Evolutionary conservation across 2,113 vertebrate genomes (phyloP).

Genomic region (Peromyscus californicus): DNA sequence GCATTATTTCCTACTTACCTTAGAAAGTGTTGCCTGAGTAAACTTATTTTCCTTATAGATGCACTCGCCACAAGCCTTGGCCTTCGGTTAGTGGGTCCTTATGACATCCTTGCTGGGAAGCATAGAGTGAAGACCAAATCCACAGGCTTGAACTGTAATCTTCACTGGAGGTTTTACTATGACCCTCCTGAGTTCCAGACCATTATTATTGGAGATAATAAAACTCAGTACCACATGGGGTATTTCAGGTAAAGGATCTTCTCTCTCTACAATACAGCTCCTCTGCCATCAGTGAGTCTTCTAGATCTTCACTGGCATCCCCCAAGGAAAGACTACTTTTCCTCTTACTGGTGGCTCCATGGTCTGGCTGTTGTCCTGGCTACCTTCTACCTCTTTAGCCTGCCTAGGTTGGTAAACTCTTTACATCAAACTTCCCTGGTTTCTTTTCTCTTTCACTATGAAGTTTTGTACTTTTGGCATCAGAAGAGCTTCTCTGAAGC

Average conservation of each 20-base stretch:
- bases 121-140: constrained; percentile 89
- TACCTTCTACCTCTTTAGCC: background rate
- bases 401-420: background rate
- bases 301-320: background rate
- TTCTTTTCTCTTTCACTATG: background rate
- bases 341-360: accelerated
- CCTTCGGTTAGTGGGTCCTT: constrained; percentile 95
- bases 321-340: background rate
- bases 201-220: constrained; percentile 90
- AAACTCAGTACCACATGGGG: constrained; percentile 95
- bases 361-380: background rate
- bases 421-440: background rate
- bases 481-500: constrained; percentile 12
- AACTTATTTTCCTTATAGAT: constrained; percentile 86
- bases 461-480: background rate
- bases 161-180: constrained; percentile 98
- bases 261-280: background rate
- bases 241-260: constrained; percentile 94
- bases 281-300: background rate
- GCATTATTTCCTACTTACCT: constrained; percentile 8
- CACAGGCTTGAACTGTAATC: constrained; percentile 90
- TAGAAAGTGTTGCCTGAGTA: constrained; percentile 45
- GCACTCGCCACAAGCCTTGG: constrained; percentile 91
- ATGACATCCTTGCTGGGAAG: constrained; percentile 95
- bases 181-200: constrained; percentile 99